Evolutionary conservation across 2,888 invertebrate genomes (phyloP), one percentile per base, ranked within the genome.

Genomic region (Galerucella calmariensis): DNA sequence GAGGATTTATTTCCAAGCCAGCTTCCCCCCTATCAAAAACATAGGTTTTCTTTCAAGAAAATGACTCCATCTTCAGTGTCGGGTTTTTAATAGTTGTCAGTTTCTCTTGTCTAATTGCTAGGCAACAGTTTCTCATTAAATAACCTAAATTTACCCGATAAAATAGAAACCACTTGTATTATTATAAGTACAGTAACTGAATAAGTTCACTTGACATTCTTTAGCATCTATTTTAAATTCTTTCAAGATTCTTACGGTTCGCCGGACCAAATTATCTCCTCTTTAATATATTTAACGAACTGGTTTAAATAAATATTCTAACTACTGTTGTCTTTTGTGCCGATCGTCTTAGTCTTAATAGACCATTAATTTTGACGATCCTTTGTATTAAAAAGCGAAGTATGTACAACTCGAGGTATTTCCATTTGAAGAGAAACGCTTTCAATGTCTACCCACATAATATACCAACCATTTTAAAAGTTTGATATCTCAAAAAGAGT

Each of bases 281-380:
- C 5, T 62, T 62, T 62, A 41, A 62, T 62, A 41, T 41, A 41
- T 62, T 41, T 62, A 56, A 65, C 41, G 63, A 41, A 11, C 20
- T 20, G 63, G 16, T 65, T 65, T 46, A 65, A 65, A 65, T 65
- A 65, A 65, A 65, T 65, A 46, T 46, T 65, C 20, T 12, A 65
- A 65, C 63, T 65, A 65, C 44, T 65, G 63, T 46, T 65, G 41
- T 63, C 44, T 44, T 16, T 65, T 16, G 16, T 65, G 61, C 46
- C 63, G 63, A 46, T 65, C 46, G 63, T 44, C 63, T 65, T 65
- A 67, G 63, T 44, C 46, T 65, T 65, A 67, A 67, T 67, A 58
- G 67, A 67, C 48, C 59, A 72, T 72, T 72, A 72, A 72, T 72
- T 72, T 67, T 72, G 66, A 72, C 66, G 65, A 59, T 44, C 72